Evolutionary conservation across 2,797 vertebrate species (phyloP).

Genomic region (Alosa sapidissima): DNA sequence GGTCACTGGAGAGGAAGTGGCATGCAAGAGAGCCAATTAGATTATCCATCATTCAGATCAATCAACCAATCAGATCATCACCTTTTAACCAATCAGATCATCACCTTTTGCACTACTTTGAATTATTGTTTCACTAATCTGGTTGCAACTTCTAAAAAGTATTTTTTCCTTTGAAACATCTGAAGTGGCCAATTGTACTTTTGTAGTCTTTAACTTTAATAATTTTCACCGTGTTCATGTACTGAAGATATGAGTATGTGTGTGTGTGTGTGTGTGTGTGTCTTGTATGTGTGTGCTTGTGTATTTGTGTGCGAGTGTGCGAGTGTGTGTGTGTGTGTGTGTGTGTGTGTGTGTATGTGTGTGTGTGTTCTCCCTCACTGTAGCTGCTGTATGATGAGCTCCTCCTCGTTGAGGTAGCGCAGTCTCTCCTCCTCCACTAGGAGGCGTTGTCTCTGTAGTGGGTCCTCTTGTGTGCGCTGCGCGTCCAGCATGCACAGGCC

Average conservation of each 20-base stretch:
- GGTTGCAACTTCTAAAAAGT: not conserved
- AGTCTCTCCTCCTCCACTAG: constrained; percentile 95
- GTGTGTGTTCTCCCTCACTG: constrained; percentile 77
- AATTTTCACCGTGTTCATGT: not conserved
- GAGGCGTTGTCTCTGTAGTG: constrained; percentile 92
- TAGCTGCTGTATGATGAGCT: constrained; percentile 93
- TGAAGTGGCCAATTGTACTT: no score
- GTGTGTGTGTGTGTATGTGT: constrained; percentile 8
- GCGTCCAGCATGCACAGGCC: constrained; percentile 91
- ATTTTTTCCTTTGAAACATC: no score
- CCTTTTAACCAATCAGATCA: not conserved
- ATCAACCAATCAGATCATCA: not conserved
- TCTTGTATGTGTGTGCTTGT: not conserved
- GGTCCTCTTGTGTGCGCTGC: constrained; percentile 91
- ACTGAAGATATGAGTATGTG: not conserved
- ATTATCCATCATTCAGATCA: not conserved
- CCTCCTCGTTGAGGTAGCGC: constrained; percentile 95
- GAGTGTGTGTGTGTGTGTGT: not conserved
- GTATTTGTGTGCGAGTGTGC: not conserved
- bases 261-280: not conserved
- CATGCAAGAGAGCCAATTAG: not conserved
- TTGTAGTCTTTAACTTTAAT: not conserved
- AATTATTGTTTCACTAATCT: not conserved
- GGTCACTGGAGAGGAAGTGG: constrained; percentile 73
- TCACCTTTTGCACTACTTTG: not conserved